A percentile compares a stretch with the other conserved stretches of the same genome.
Conservation (phyloP, 2,113 vertebrate species). For the Syngnathoides biaculeatus region DNA sequence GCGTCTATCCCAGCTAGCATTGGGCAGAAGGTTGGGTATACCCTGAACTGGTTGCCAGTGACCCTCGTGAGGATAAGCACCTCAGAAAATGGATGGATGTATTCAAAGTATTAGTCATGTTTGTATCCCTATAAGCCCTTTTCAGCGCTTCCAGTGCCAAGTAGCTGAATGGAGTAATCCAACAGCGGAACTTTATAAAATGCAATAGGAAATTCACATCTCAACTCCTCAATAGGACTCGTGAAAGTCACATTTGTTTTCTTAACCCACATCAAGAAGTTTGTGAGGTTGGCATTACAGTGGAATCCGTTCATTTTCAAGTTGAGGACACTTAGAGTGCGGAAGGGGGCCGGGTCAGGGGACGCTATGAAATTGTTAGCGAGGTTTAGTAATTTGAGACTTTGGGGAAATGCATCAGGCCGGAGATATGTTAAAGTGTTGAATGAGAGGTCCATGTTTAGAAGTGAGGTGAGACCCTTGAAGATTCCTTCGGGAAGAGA, state of each 20-base stretch:
- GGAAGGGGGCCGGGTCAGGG: conserved; percentile 74
- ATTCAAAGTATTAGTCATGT: neutral
- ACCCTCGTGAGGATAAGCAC: too few species aligned
- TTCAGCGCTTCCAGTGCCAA: conserved; percentile 1
- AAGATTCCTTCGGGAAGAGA: conserved; percentile 78
- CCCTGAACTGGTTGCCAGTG: too few species aligned
- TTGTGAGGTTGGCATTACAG: conserved; percentile 73
- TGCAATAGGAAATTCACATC: conserved; percentile 72
- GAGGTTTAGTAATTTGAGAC: conserved; percentile 71
- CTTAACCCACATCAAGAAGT: conserved; percentile 77
- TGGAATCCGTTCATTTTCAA: conserved; percentile 76
- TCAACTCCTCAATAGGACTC: conserved; percentile 57
- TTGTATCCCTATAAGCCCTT: neutral
- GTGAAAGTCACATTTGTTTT: conserved; percentile 69
- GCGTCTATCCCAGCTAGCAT: too few species aligned
- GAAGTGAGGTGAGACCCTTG: conserved; percentile 70
- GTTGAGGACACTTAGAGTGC: conserved; percentile 66
- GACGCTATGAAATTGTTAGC: conserved; percentile 79
- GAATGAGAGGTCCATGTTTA: conserved; percentile 72
- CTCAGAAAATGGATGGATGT: too few species aligned
- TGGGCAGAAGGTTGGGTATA: too few species aligned
- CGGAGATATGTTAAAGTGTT: conserved; percentile 77
- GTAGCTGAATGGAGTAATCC: conserved; percentile 20
- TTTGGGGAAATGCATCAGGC: conserved; percentile 68
- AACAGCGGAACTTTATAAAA: conserved; percentile 35